These are phyloP conservation scores for Tipula unca DNA, from an alignment of 2,888 invertebrate species.

Conservation along the genomic window DNA sequence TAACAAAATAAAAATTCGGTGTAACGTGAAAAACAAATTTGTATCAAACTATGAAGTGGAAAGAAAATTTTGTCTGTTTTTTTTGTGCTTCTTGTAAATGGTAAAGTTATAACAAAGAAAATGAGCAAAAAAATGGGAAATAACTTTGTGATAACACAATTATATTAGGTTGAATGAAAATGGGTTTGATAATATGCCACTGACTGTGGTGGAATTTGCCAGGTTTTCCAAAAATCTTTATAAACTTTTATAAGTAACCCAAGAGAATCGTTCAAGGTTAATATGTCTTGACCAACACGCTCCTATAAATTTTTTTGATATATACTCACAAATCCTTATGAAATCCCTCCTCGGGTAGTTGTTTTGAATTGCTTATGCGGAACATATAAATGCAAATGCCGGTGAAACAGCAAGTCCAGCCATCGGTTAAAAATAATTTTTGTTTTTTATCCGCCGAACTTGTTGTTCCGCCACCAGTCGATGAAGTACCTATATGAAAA, in stretches of 20 bases:
- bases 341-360: conserved; percentile 86
- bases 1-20: not conserved
- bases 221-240: no score
- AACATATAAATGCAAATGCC: conserved; percentile 82
- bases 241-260: no score
- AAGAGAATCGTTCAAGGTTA: no score
- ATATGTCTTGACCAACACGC: no score
- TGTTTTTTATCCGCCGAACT: conserved; percentile 47
- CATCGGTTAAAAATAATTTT: conserved; percentile 76
- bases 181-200: not conserved
- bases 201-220: no score
- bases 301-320: no score
- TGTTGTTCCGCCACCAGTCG: conserved; percentile 31
- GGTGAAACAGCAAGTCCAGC: conserved; percentile 70
- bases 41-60: not conserved
- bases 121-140: not conserved
- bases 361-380: conserved; percentile 72
- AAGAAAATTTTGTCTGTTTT: not conserved
- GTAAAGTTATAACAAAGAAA: not conserved
- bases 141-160: not conserved
- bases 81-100: not conserved
- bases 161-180: not conserved
- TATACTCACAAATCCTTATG: conserved; percentile 64
- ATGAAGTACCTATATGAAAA: conserved; percentile 34
- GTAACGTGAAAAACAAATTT: not conserved